phyloP scores from a whole-genome alignment of 2,113 vertebrate species.

The Mobula hypostoma region DNA sequence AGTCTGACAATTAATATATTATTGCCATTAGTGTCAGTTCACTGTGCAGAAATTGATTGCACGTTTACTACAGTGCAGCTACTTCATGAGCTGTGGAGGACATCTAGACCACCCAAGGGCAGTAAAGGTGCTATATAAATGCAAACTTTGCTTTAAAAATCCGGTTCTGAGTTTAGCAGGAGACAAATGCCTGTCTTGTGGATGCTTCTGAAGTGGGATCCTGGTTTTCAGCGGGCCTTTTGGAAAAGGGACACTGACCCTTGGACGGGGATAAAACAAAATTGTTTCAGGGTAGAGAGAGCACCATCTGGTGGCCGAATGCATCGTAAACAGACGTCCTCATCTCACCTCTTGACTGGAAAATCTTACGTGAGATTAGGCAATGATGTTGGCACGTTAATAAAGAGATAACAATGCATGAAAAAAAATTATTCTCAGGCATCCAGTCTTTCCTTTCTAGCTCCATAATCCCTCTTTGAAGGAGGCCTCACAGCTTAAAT shows the following conservation, averaged over 20 bases:
- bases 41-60: no score
- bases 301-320: not conserved
- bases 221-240: not conserved
- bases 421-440: not conserved
- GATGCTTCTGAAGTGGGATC: not conserved
- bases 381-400: not conserved
- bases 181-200: not conserved
- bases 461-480: not conserved
- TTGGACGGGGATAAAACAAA: not conserved
- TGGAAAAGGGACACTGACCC: not conserved
- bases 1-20: no score
- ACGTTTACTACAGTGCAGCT: no score
- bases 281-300: not conserved
- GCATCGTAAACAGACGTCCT: not conserved
- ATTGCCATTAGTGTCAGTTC: no score
- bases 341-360: not conserved
- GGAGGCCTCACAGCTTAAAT: not conserved
- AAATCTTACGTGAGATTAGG: not conserved
- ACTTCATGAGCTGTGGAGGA: no score
- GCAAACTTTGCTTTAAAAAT: not conserved
- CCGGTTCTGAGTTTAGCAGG: not conserved
- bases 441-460: not conserved
- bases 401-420: not conserved
- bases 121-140: no score
- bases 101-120: no score